Evolutionary conservation across 2,888 invertebrate species (phyloP).

Genomic region (Cephus sareptanus): DNA sequence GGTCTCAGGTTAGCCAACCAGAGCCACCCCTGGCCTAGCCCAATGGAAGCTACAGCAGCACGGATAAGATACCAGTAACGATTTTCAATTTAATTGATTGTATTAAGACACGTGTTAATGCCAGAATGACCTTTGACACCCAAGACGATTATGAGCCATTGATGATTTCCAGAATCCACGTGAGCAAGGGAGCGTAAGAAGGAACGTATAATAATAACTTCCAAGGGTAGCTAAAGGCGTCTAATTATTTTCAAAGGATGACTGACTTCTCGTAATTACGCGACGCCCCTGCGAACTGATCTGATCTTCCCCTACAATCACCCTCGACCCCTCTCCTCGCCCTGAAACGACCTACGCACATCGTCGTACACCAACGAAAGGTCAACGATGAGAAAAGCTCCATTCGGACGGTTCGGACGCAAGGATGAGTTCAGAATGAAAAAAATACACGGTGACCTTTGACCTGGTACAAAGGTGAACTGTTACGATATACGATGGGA

Average conservation of each 20-base stretch:
- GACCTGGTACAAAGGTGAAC: not conserved
- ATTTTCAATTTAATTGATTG: not conserved
- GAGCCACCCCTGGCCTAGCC: not conserved
- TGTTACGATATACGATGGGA: not conserved
- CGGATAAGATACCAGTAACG: not conserved
- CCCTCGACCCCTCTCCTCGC: not conserved
- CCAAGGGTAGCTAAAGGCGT: not conserved
- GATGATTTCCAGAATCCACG: not conserved
- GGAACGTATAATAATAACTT: not conserved
- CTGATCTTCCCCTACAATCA: not conserved
- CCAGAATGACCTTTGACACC: not conserved
- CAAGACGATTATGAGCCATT: not conserved
- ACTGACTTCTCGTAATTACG: not conserved
- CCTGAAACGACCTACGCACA: not conserved
- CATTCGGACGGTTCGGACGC: not conserved
- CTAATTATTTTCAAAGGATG: not conserved
- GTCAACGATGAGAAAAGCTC: not conserved
- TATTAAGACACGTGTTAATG: not conserved
- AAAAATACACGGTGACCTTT: not conserved
- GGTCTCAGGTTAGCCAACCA: not conserved
- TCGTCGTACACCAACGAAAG: not conserved
- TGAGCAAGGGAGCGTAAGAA: not conserved
- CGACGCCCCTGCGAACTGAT: not conserved
- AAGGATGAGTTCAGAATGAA: not conserved
- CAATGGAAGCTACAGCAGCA: not conserved